Base-by-base conservation (phyloP, 2,113 vertebrate species). In the Entomyzon cyanotis region DNA sequence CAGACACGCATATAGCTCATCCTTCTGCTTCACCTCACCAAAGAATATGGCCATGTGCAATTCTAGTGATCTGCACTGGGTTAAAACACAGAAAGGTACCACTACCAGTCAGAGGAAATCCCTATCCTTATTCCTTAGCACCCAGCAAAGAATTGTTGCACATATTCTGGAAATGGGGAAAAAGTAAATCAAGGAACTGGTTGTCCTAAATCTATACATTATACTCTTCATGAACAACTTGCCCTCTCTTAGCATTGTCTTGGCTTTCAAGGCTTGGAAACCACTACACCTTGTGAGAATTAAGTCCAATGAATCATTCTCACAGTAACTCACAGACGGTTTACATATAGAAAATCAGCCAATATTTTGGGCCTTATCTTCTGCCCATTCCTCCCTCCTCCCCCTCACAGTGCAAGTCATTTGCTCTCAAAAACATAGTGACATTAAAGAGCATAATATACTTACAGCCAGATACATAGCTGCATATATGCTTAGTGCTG, bases 401-500 rank as follows among this genome's bases (percentile, higher is more conserved):
- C 86, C 87, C 52, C 39, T 87, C 80, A 69, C 24, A 67, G 20
- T 9, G 15, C 10, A 47, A 92, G 59, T 19, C 9, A 4, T 31
- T 69, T 41, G 52, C 33, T 67, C 24, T 49, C 64, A 86, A 83
- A 82, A 83, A 58, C 20, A 87, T 0, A 62, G 39, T n/a, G 37
- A 63, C 21, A 92, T 76, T 25, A 91, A 62, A 81, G 2, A 76
- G 65, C 9, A 44, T 27, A 28, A 74, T 50, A 77, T 95, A 98
- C 99, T 99, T 98, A 99, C 99, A 44, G 99, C 99, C 96, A 99
- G 98, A 97, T 99, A 99, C 96, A 99, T 98, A 7, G 99, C 99
- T 44, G 98, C 99, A 64, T 99, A 99, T 80, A 99, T 75, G 10
- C 99, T 99, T 91, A 99, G 99, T 3, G 99, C 99, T 2, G 99